Percentiles rank a stretch among this genome's conserved stretches.
These are phyloP conservation scores for Nephrotoma flavescens DNA, from an alignment of 2,888 invertebrate species.

Conservation along the genomic window DNA sequence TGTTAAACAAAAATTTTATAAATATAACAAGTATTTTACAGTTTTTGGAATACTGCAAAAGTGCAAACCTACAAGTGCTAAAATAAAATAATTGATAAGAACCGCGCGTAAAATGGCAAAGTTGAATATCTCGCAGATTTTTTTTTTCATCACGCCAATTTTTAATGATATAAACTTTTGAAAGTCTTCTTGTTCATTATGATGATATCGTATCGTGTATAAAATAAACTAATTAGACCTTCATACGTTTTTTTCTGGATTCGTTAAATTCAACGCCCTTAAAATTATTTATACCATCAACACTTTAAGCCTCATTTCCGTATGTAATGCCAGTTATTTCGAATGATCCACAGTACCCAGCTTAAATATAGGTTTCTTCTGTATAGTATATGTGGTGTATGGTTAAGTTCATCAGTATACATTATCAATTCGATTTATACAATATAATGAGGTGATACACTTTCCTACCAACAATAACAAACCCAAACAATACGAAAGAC, in stretches of 20 bases:
- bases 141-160: not conserved
- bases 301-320: not conserved
- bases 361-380: not conserved
- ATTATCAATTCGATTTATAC: not conserved
- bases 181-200: not conserved
- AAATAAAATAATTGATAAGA: no score
- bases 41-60: no score
- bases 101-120: not conserved
- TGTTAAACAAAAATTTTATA: not conserved
- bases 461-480: not conserved
- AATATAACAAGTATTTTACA: not conserved
- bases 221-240: not conserved
- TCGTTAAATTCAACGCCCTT: not conserved
- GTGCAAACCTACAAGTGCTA: no score
- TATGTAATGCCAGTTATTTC: not conserved
- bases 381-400: not conserved
- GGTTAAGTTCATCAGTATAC: not conserved
- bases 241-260: no score
- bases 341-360: not conserved
- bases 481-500: not conserved
- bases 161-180: not conserved
- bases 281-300: not conserved
- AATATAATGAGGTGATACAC: not conserved
- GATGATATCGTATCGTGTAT: not conserved
- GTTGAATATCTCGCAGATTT: not conserved